Evolutionary conservation across 2,797 vertebrate species (phyloP).

Genomic region (Xenops minutus): DNA sequence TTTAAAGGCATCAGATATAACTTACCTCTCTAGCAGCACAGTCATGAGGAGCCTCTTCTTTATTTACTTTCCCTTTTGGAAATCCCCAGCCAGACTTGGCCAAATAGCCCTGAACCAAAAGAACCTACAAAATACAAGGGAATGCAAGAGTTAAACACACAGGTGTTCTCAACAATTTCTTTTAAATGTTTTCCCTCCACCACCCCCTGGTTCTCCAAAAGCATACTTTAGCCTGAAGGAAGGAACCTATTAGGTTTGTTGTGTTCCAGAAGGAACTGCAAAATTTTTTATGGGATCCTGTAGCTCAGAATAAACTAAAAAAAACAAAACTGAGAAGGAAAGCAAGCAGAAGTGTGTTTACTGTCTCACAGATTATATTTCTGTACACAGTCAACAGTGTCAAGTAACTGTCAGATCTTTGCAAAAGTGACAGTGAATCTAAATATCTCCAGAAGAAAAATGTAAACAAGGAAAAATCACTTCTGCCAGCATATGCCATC

Average conservation of each 20-base stretch:
- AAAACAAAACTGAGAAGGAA: neutral
- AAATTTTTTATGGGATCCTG: rapidly evolving
- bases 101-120: slow-evolving; percentile 96
- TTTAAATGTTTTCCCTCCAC: neutral
- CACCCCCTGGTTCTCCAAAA: neutral
- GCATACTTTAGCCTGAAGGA: neutral
- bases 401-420: neutral
- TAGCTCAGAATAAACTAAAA: neutral
- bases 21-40: slow-evolving; percentile 94
- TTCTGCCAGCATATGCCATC: neutral
- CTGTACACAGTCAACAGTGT: neutral
- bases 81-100: slow-evolving; percentile 99
- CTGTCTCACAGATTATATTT: neutral
- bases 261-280: neutral
- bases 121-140: slow-evolving; percentile 77
- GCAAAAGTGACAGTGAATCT: neutral
- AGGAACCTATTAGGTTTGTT: neutral
- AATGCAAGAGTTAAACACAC: neutral
- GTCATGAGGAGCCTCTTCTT: slow-evolving; percentile 95
- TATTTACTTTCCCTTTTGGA: slow-evolving; percentile 98
- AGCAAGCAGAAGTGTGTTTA: neutral
- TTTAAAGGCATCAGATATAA: neutral
- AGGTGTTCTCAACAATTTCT: neutral
- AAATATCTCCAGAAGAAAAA: neutral
- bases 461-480: neutral